Conservation (phyloP, 1,140 invertebrate genomes). For the Schlechtendalia chinensis region DNA sequence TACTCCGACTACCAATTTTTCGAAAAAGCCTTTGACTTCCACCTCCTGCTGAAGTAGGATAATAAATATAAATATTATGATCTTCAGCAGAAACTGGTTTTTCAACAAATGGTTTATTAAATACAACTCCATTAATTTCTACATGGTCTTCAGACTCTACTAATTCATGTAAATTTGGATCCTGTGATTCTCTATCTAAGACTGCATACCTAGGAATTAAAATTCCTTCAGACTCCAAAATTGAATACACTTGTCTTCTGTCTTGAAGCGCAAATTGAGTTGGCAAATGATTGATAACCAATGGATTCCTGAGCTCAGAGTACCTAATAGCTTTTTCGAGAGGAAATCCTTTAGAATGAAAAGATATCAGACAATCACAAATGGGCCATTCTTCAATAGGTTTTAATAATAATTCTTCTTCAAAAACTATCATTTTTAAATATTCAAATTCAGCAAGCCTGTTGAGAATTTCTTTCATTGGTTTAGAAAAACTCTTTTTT, state of each 20-base stretch:
- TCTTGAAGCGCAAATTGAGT: slow-evolving; percentile 94
- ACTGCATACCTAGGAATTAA: slow-evolving; percentile 97
- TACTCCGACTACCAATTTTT: slow-evolving; percentile 98
- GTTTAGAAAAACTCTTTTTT: slow-evolving; percentile 97
- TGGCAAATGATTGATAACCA: slow-evolving; percentile 96
- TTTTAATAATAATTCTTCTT: slow-evolving; percentile 62
- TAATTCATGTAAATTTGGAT: slow-evolving; percentile 86
- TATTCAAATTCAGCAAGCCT: slow-evolving; percentile 94
- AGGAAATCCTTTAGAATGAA: slow-evolving; percentile 98
- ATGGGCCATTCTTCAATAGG: slow-evolving; percentile 97
- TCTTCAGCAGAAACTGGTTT: slow-evolving; percentile 98
- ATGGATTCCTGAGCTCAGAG: slow-evolving; percentile 86
- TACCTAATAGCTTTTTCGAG: slow-evolving; percentile 71
- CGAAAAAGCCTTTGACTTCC: slow-evolving; percentile 95
- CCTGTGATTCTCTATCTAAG: slow-evolving; percentile 86
- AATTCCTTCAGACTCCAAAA: slow-evolving; percentile 90
- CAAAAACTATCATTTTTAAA: slow-evolving; percentile 70
- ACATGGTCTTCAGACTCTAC: slow-evolving; percentile 98
- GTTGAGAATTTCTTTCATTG: slow-evolving; percentile 96
- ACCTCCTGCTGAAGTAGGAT: slow-evolving; percentile 95
- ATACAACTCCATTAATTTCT: slow-evolving; percentile 94
- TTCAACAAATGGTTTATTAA: slow-evolving; percentile 99
- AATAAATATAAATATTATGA: slow-evolving; percentile 99
- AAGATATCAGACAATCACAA: slow-evolving; percentile 96
- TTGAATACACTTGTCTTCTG: slow-evolving; percentile 90